Evolutionary conservation across 2,797 vertebrate genomes (phyloP), one percentile per base, ranked within the genome.

Genomic region (Argyrosomus regius): DNA sequence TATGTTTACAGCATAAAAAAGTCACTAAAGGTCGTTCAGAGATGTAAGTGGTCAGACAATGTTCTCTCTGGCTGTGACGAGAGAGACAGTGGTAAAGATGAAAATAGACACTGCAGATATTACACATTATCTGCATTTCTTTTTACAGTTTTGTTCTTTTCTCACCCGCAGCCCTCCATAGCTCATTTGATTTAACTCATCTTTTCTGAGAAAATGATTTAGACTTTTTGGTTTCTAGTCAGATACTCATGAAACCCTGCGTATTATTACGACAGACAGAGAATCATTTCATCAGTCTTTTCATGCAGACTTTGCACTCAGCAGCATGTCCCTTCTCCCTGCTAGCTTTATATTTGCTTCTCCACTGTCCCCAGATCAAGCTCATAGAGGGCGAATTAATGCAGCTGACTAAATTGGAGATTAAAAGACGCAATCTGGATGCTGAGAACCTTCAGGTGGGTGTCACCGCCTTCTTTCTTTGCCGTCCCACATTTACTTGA

Each of bases 391-490:
- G 86, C 94, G 98, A 99, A 94, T 97, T 99, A 97, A 95, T 97
- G 97, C 98, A 98, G 95, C 91, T 99, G 96, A 98, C 98, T 93
- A 97, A 97, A 95, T 96, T 99, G 96, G 98, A 99, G 94, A 94
- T 99, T 96, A 98, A 98, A 96, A 97, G 96, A 94, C 96, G 96
- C 89, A 96, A 92, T 93, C 95, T 98, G 96, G 97, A 99, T 93
- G 89, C 96, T 92, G 98, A 99, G 96, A 95, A 91, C 63, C 93
- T 99, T 89, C 98, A 99, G 98, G 98, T 99, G 96, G 60, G 97
- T 98, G 90, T 90, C 87, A 75, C 73, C 0, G 9, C 80, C 35
- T 72, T 70, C 77, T 90, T 80, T 41, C 46, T 84, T 84, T 80
- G 59, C 77, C 67, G 52, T 72, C 53, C 57, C 50, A 43, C 54